Evolutionary conservation across 2,797 vertebrate species (phyloP), one percentile per base, ranked within the genome.

Genomic region (Phataginus tetradactyla): DNA sequence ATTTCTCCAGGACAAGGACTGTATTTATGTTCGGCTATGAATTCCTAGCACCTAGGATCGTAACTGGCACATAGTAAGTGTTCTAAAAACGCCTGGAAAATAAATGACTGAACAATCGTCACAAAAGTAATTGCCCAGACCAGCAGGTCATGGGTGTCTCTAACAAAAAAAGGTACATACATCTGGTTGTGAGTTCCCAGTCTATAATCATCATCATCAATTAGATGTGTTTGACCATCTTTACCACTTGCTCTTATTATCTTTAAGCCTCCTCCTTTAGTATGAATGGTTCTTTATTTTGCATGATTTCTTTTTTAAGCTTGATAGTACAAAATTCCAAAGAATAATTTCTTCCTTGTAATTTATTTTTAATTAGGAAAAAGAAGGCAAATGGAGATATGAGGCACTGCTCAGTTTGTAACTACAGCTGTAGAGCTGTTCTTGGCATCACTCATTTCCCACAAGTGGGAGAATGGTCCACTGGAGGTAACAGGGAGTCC

Each of bases 361-460:
- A 59, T 34, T 90, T 77, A 17, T 25, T 4, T 61, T 87, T 84
- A 90, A 68, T 91, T 92, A 96, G 42, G 51, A 86, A 13, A 20
- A 27, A 27, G 29, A 37, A 96, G 86, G 45, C 45, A 97, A 93
- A n/a, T 32, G 25, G 77, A 68, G 74, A 59, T 49, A 83, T 3
- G 13, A 92, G 34, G 20, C 75, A 84, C 23, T 9, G 13, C 42
- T 86, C 94, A 63, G 71, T 85, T 97, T 32, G 75, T 20, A 94
- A 77, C 83, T 74, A 45, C 42, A 94, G 71, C 92, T 21, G 14
- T 51, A 97, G 92, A 97, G 68, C 63, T 1, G 8, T 51, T 97
- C 32, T 90, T 34, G 57, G 0, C 51, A 89, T 14, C 81, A 92
- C 20, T 96, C 85, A 86, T 61, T 97, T 78, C 87, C 53, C 49